Evolutionary conservation across 2,888 invertebrate genomes (phyloP).

Genomic region (Tetheella fluctuosa): DNA sequence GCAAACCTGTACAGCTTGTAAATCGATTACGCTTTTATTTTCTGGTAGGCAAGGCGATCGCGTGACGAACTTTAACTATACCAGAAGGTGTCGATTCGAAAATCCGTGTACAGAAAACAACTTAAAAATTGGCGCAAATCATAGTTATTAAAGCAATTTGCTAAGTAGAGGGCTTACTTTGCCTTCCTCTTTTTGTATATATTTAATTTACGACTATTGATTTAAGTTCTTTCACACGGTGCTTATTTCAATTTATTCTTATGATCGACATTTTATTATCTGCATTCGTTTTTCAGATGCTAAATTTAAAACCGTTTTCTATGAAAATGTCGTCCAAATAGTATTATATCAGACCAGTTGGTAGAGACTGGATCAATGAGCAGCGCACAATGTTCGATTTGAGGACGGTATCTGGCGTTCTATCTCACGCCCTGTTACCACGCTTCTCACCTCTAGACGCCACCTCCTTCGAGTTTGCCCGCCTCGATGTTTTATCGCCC

Average conservation of each 20-base stretch:
- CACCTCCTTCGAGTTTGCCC: constrained; percentile 60
- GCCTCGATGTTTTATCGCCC: constrained; percentile 69
- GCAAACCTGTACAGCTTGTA: constrained; percentile 66
- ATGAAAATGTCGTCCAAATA: background rate
- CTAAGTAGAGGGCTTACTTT: constrained; percentile 49
- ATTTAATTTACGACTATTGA: background rate
- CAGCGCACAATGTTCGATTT: constrained; percentile 31
- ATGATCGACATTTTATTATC: background rate
- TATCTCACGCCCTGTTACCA: constrained; percentile 79
- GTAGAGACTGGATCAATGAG: constrained; percentile 1
- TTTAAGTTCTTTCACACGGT: background rate
- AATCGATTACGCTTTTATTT: constrained; percentile 77
- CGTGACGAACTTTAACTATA: constrained; percentile 80
- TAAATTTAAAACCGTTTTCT: background rate
- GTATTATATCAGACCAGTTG: background rate
- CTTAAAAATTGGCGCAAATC: constrained; percentile 69
- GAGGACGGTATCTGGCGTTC: constrained; percentile 63
- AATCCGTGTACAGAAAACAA: constrained; percentile 67
- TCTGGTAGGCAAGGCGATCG: constrained; percentile 67
- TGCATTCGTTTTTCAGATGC: background rate
- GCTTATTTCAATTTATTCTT: background rate
- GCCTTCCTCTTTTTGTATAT: constrained; percentile 17
- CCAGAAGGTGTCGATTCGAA: constrained; percentile 79
- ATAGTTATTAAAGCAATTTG: constrained; percentile 69
- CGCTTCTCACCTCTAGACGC: constrained; percentile 80